Percentiles rank a stretch among this genome's conserved stretches.
phyloP scores from a whole-genome alignment of 2,113 vertebrate genomes.

The Chlorodrepanis virens region DNA sequence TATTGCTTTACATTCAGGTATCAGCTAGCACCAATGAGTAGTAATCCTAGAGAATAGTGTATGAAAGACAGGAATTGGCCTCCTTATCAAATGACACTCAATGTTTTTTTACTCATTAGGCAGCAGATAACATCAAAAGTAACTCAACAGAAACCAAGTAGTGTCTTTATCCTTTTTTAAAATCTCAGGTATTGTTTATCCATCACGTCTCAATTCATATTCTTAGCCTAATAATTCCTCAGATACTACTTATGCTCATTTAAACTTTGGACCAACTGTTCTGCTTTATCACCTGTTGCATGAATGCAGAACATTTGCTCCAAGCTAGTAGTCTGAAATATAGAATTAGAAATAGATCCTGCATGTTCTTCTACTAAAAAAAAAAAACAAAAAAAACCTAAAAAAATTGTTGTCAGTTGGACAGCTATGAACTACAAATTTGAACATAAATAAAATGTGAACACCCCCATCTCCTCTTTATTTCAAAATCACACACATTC shows the following conservation, averaged over 20 bases:
- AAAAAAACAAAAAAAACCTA: neutral
- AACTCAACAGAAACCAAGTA: neutral
- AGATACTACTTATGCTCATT: slow-evolving; percentile 1
- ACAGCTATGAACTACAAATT: neutral
- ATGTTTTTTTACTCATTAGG: neutral
- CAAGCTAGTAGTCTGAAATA: neutral
- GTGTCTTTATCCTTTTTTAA: neutral
- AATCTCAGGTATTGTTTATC: neutral
- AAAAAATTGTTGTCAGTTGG: neutral
- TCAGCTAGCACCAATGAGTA: neutral
- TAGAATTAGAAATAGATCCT: slow-evolving; percentile 4
- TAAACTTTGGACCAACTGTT: neutral
- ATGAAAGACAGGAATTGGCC: neutral
- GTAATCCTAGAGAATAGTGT: neutral
- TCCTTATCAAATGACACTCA: neutral
- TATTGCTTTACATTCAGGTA: neutral
- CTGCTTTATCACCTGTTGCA: neutral
- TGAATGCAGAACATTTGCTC: neutral
- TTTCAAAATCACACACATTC: neutral
- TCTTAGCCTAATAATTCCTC: neutral
- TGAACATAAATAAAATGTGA: slow-evolving; percentile 37
- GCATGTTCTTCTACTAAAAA: neutral
- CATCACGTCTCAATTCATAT: neutral
- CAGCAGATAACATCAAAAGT: neutral
- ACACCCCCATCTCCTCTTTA: slow-evolving; percentile 26